phyloP scores from a whole-genome alignment of 2,888 invertebrate genomes.

The Lasioglossum marginatum region DNA sequence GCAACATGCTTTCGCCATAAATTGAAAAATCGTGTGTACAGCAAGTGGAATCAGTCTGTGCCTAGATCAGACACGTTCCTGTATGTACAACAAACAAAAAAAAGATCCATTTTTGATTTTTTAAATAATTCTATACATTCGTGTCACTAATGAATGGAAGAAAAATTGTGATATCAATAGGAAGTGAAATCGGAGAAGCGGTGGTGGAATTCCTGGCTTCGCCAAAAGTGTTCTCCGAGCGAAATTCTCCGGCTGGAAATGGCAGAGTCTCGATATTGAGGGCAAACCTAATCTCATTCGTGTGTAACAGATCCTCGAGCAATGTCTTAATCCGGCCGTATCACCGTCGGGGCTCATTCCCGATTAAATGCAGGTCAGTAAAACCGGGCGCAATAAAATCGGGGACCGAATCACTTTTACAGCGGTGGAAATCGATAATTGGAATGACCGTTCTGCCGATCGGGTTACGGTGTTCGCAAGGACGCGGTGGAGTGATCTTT shows the following conservation, averaged over 20 bases:
- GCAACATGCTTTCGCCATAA: background rate
- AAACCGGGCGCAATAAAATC: constrained; percentile 41
- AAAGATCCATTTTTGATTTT: background rate
- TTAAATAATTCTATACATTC: background rate
- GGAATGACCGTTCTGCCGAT: background rate
- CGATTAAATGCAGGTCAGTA: constrained; percentile 53
- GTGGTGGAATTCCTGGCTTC: background rate
- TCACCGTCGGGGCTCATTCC: constrained; percentile 17
- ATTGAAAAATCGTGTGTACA: no score
- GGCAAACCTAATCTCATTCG: constrained; percentile 48
- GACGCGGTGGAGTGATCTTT: background rate
- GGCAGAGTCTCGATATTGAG: constrained; percentile 35
- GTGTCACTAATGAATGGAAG: background rate
- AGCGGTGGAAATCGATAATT: constrained; percentile 32
- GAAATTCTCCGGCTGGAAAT: constrained; percentile 9
- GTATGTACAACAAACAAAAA: background rate
- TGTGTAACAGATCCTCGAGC: constrained; percentile 51
- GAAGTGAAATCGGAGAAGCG: background rate
- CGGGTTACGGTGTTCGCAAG: background rate
- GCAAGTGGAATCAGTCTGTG: background rate
- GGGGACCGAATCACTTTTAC: constrained; percentile 14
- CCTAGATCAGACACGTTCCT: background rate
- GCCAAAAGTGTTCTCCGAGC: background rate
- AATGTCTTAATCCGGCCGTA: constrained; percentile 38
- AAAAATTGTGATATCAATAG: background rate